These are phyloP conservation scores for Ceratoteleas bidentatus DNA, from an alignment of 1,140 invertebrate genomes.

Conservation along the genomic window DNA sequence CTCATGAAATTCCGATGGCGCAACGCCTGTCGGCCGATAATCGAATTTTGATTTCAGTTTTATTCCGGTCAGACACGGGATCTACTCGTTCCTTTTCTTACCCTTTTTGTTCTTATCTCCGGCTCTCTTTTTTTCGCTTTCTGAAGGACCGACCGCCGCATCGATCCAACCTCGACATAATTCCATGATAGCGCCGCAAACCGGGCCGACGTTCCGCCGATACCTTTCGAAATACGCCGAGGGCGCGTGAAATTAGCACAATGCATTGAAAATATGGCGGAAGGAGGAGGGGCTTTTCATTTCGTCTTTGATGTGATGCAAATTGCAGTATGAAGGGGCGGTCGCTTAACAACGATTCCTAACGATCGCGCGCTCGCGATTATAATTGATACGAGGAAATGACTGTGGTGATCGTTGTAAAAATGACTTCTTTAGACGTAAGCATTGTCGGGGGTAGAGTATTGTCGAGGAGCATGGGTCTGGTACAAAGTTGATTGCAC, in stretches of 20 bases:
- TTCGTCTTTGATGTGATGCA: constrained; percentile 14
- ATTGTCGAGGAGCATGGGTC: too few relatives aligned
- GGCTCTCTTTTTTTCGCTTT: too few relatives aligned
- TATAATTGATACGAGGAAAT: constrained; percentile 1
- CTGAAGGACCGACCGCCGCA: background rate
- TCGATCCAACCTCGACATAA: background rate
- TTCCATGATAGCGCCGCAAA: background rate
- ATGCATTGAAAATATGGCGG: constrained; percentile 18
- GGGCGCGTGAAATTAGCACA: constrained; percentile 4
- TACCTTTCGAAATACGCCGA: background rate
- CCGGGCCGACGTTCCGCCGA: background rate
- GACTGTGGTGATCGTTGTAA: background rate
- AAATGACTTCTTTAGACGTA: background rate
- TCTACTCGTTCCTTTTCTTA: background rate
- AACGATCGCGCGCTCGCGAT: background rate
- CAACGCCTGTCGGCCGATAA: too few relatives aligned
- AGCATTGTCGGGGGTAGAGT: background rate
- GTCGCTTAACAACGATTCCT: background rate
- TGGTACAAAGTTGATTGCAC: too few relatives aligned
- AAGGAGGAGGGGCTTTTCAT: background rate
- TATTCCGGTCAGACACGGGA: background rate
- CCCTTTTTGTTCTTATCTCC: too few relatives aligned
- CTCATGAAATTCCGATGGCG: constrained; percentile 70
- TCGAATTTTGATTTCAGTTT: constrained; percentile 20
- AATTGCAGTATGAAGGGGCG: constrained; percentile 5